A percentile compares a stretch with the other conserved stretches of the same genome.
These are phyloP conservation scores for Clivina fossor DNA, from an alignment of 2,888 invertebrate species.

Conservation along the genomic window DNA sequence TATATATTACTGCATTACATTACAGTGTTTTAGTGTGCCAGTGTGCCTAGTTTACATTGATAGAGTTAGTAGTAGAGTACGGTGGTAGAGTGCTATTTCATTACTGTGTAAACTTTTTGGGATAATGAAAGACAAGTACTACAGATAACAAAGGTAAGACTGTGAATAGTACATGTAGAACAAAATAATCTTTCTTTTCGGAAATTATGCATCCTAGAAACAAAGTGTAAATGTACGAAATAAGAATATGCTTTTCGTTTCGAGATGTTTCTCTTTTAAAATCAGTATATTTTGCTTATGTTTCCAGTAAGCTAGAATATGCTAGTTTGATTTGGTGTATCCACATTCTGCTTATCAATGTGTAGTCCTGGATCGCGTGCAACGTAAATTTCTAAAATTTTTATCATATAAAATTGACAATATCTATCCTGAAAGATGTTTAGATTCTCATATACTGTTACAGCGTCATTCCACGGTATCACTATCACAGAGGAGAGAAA, in stretches of 20 bases:
- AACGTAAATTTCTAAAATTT: not conserved
- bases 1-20: no score
- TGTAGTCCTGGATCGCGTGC: not conserved
- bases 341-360: not conserved
- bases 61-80: no score
- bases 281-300: conserved; percentile 5
- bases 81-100: no score
- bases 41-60: no score
- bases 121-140: no score
- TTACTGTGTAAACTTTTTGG: no score
- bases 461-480: conserved; percentile 1
- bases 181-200: no score
- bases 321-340: conserved; percentile 6
- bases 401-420: conserved; percentile 1
- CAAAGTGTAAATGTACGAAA: no score
- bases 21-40: no score
- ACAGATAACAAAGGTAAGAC: no score
- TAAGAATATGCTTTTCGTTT: conserved; percentile 3
- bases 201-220: no score
- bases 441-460: not conserved
- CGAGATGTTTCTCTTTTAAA: not conserved
- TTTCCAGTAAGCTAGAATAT: not conserved
- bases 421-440: not conserved
- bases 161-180: no score
- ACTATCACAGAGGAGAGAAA: not conserved